Evolutionary conservation across 2,113 vertebrate genomes (phyloP).

Genomic region (Platysteira castanea): DNA sequence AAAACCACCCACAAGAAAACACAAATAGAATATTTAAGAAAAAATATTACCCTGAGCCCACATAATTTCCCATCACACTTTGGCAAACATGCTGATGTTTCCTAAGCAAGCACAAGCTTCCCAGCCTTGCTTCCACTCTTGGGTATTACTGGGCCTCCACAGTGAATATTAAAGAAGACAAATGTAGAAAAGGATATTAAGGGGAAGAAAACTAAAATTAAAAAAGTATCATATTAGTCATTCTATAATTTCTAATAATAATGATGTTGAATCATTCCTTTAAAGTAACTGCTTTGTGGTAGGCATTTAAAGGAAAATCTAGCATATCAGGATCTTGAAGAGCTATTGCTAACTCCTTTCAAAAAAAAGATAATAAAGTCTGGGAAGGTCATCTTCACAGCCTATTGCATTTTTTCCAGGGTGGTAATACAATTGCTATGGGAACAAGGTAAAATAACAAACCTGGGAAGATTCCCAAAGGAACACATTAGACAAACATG

Average conservation of each 20-base stretch:
- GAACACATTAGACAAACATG: background rate
- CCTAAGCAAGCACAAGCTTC: background rate
- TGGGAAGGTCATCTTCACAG: background rate
- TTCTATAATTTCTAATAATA: conserved; percentile 46
- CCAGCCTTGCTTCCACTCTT: background rate
- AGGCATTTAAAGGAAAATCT: background rate
- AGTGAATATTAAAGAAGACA: conserved; percentile 7
- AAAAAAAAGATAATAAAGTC: background rate
- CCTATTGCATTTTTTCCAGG: background rate
- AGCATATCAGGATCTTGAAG: background rate
- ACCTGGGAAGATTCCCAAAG: background rate
- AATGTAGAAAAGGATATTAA: conserved; percentile 6
- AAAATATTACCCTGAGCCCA: background rate
- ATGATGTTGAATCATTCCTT: conserved; percentile 32
- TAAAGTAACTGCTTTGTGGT: background rate
- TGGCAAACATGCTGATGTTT: background rate
- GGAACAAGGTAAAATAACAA: background rate
- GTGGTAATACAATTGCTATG: background rate
- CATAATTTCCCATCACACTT: background rate
- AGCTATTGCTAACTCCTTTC: background rate
- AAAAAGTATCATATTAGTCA: conserved; percentile 12
- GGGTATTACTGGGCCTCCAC: background rate
- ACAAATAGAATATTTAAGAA: background rate
- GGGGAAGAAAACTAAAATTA: background rate
- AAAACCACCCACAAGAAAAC: background rate